These are phyloP conservation scores for Sinocyclocheilus grahami DNA, from an alignment of 2,113 vertebrate species.

Conservation along the genomic window DNA sequence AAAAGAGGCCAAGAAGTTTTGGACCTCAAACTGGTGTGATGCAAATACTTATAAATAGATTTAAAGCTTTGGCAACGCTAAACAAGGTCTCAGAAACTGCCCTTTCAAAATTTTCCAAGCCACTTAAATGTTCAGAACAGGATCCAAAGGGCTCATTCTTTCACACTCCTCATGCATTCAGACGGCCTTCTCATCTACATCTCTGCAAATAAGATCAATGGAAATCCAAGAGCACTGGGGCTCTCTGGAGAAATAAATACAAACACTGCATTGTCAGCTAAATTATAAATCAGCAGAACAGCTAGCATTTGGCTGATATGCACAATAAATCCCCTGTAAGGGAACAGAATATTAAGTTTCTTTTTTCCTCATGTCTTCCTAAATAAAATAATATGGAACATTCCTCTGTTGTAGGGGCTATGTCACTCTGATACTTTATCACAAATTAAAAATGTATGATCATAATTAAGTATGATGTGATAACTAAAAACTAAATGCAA, in stretches of 20 bases:
- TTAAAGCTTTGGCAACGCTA: slow-evolving; percentile 44
- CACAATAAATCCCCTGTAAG: neutral
- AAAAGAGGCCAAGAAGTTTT: slow-evolving; percentile 40
- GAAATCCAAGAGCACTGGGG: neutral
- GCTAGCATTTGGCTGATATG: slow-evolving; percentile 12
- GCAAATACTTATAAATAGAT: slow-evolving; percentile 60
- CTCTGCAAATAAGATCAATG: slow-evolving; percentile 29
- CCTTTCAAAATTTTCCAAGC: slow-evolving; percentile 65
- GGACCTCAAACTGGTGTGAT: slow-evolving; percentile 52
- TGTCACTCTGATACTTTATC: neutral
- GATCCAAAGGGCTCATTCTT: slow-evolving; percentile 18
- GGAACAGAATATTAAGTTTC: neutral
- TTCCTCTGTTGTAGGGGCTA: neutral
- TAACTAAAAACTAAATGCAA: neutral
- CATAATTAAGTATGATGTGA: neutral
- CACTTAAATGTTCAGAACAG: slow-evolving; percentile 47
- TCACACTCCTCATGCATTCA: slow-evolving; percentile 30
- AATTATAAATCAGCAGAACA: slow-evolving; percentile 4
- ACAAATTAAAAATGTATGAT: neutral
- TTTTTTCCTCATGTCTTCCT: neutral
- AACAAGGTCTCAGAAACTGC: slow-evolving; percentile 50
- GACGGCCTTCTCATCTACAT: slow-evolving; percentile 16
- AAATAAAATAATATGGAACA: neutral
- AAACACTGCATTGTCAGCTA: slow-evolving; percentile 30
- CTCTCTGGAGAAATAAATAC: slow-evolving; percentile 26